Evolutionary conservation across 1,140 invertebrate species (phyloP).

Genomic region (Myzus persicae): DNA sequence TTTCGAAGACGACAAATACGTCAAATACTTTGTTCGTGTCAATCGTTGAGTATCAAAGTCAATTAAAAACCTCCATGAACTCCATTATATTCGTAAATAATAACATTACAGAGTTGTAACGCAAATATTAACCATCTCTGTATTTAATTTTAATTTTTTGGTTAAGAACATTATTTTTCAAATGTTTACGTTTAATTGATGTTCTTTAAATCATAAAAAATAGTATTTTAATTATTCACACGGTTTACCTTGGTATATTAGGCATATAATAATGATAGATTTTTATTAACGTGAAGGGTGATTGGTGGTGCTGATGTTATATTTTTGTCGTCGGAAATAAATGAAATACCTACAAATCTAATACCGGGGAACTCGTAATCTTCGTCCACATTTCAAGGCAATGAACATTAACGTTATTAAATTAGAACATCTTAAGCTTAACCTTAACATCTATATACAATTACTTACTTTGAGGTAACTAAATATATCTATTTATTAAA

Average conservation of each 20-base stretch:
- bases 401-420: slow-evolving; percentile 4
- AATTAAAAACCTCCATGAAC: neutral
- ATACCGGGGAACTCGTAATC: neutral
- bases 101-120: too few species aligned
- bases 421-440: neutral
- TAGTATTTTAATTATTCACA: neutral
- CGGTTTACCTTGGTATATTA: neutral
- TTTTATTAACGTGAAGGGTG: neutral
- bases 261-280: neutral
- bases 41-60: neutral
- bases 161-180: neutral
- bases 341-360: neutral
- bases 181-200: neutral
- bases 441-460: neutral
- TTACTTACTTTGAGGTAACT: neutral
- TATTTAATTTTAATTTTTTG: neutral
- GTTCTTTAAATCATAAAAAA: neutral
- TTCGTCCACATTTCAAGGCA: neutral
- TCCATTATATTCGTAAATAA: neutral
- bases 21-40: neutral
- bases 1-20: neutral
- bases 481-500: neutral
- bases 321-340: neutral
- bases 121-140: too few species aligned
- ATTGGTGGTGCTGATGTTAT: neutral